Evolutionary conservation across 2,113 vertebrate species (phyloP).

Genomic region (Pheucticus melanocephalus): DNA sequence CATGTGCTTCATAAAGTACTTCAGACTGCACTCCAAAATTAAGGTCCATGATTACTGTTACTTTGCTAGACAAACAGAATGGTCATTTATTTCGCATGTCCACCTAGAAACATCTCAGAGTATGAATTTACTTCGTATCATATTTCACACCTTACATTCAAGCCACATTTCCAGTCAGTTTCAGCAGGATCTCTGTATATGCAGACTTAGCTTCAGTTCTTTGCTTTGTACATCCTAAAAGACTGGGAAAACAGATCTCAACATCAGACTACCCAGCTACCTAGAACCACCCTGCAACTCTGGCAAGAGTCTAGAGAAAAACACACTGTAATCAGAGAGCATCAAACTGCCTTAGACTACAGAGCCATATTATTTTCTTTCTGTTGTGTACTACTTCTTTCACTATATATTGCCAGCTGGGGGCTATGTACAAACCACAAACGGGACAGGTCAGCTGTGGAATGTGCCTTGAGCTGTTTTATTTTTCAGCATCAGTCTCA

Average conservation of each 20-base stretch:
- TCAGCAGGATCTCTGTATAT: background rate
- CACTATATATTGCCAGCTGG: background rate
- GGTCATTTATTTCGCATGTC: background rate
- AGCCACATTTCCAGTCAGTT: background rate
- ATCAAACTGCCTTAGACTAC: background rate
- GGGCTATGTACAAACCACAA: too few relatives aligned
- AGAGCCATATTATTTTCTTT: background rate
- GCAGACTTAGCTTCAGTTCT: background rate
- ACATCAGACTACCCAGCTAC: background rate
- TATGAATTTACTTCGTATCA: background rate
- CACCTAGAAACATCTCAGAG: background rate
- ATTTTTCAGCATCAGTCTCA: too few relatives aligned
- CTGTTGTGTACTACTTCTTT: background rate
- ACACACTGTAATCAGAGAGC: background rate
- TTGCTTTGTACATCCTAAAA: background rate
- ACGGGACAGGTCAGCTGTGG: too few relatives aligned
- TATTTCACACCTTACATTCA: background rate
- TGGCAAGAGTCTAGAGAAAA: background rate
- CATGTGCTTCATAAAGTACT: background rate
- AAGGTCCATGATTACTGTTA: background rate
- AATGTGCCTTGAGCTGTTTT: too few relatives aligned
- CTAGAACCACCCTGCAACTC: background rate
- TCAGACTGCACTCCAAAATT: background rate
- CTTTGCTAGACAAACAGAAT: background rate
- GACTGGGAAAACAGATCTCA: background rate